Percentiles rank a stretch among this genome's conserved stretches.
phyloP scores from a whole-genome alignment of 2,888 invertebrate species.

The Leucoma salicis region DNA sequence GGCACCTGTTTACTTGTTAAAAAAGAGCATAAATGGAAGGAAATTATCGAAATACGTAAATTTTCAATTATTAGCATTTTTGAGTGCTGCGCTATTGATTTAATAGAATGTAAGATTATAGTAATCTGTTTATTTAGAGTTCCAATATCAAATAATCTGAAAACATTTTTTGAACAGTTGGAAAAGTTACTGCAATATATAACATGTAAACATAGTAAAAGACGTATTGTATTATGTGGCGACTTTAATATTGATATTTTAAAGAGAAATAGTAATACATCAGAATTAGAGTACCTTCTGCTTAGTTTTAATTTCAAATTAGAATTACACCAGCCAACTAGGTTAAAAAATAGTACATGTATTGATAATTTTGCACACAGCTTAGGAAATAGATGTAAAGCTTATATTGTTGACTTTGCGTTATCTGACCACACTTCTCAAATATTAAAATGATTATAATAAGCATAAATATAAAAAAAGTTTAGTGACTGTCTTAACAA shows the following conservation, averaged over 20 bases:
- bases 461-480: not conserved
- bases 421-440: conserved; percentile 1
- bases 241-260: not conserved
- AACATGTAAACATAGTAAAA: not conserved
- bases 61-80: not conserved
- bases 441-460: not conserved
- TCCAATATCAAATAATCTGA: not conserved
- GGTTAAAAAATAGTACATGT: not conserved
- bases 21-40: not conserved
- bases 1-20: not conserved
- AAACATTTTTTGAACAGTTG: not conserved
- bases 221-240: too few species aligned
- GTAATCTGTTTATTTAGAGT: not conserved
- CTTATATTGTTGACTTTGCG: not conserved
- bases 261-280: not conserved
- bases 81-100: not conserved
- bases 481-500: not conserved
- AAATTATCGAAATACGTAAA: not conserved
- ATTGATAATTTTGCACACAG: not conserved
- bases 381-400: not conserved
- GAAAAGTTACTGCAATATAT: not conserved
- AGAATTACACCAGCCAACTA: not conserved
- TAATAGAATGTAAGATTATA: not conserved
- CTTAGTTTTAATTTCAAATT: not conserved
- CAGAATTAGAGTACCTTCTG: not conserved